Conservation (phyloP, 2,797 vertebrate genomes). For the Sylvia borin region DNA sequence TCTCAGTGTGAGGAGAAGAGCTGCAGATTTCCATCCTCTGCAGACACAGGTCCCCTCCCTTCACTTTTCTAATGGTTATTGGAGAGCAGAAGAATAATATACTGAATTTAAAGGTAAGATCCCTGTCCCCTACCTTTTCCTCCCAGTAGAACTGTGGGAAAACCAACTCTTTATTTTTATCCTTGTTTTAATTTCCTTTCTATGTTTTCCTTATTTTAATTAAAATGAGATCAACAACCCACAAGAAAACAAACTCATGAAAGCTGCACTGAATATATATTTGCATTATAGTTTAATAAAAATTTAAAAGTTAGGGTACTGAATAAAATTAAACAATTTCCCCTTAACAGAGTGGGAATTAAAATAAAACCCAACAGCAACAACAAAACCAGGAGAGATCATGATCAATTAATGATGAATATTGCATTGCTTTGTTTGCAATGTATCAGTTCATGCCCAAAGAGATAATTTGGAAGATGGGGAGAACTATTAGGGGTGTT, state of each 20-base stretch:
- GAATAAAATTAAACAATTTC: constrained; percentile 56
- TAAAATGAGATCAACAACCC: constrained; percentile 51
- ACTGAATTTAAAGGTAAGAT: neutral
- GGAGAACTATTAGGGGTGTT: neutral
- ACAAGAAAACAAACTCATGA: constrained; percentile 24
- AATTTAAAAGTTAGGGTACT: constrained; percentile 30
- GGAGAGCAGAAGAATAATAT: neutral
- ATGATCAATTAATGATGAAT: constrained; percentile 64
- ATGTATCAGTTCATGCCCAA: constrained; percentile 62
- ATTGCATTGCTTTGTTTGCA: constrained; percentile 65
- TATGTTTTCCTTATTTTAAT: constrained; percentile 36
- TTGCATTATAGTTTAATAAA: constrained; percentile 40
- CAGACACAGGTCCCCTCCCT: neutral
- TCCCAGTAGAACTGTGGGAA: neutral
- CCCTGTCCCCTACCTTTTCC: neutral
- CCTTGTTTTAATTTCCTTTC: constrained; percentile 10
- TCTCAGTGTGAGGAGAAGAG: neutral
- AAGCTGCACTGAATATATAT: constrained; percentile 26
- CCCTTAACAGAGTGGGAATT: constrained; percentile 37
- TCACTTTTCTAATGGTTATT: neutral
- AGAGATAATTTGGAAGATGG: constrained; percentile 51
- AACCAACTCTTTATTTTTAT: neutral
- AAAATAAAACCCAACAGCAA: constrained; percentile 41
- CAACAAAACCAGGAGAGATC: constrained; percentile 35
- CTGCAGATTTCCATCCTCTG: neutral